Conservation (phyloP, 1,140 invertebrate species). For the Cotesia typhae region DNA sequence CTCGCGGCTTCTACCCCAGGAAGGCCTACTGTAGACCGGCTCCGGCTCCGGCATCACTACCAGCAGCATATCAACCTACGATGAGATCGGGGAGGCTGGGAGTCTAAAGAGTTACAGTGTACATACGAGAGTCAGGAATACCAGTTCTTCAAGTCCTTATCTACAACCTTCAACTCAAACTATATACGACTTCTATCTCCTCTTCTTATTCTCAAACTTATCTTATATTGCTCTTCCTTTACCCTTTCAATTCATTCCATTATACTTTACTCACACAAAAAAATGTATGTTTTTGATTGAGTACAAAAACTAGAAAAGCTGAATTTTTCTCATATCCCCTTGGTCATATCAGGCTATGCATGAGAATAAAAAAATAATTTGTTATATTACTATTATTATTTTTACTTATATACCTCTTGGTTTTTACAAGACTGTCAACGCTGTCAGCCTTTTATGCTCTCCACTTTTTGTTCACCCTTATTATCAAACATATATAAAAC, state of each 20-base stretch:
- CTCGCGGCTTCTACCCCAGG: constrained; percentile 48
- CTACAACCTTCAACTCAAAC: constrained; percentile 8
- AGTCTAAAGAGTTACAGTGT: not conserved
- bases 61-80: constrained; percentile 11
- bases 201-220: constrained; percentile 5
- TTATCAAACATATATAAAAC: too few relatives aligned
- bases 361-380: too few relatives aligned
- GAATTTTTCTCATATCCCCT: too few relatives aligned
- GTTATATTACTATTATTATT: too few relatives aligned
- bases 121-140: constrained; percentile 21
- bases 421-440: too few relatives aligned
- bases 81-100: constrained; percentile 42
- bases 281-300: not conserved
- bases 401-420: too few relatives aligned
- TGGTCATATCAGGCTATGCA: too few relatives aligned
- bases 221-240: not conserved
- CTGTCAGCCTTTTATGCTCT: too few relatives aligned
- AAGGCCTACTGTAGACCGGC: constrained; percentile 30
- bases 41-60: not conserved
- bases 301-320: constrained; percentile 56
- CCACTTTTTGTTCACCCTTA: too few relatives aligned
- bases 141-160: not conserved
- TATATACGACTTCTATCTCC: not conserved
- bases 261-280: too few relatives aligned
- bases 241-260: too few relatives aligned